These are phyloP conservation scores for Agrochola lota DNA, from an alignment of 2,888 invertebrate genomes.

Conservation along the genomic window DNA sequence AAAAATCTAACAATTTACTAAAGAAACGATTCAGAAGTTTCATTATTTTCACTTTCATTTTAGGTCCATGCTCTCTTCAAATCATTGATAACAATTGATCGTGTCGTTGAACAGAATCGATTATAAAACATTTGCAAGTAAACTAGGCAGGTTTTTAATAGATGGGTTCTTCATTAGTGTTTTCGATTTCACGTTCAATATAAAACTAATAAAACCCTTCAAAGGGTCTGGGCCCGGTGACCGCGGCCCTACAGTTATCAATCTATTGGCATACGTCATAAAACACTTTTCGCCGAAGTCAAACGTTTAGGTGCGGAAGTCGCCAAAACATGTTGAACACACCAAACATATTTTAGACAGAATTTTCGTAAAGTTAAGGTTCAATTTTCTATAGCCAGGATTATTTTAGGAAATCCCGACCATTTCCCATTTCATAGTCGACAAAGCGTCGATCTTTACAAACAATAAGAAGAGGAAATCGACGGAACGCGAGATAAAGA, in stretches of 20 bases:
- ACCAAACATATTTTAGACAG: constrained; percentile 11
- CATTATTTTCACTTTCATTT: background rate
- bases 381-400: constrained; percentile 2
- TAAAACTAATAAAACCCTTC: constrained; percentile 24
- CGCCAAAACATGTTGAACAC: constrained; percentile 18
- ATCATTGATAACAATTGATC: background rate
- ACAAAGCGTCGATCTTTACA: constrained; percentile 67
- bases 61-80: background rate
- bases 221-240: background rate
- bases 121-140: background rate
- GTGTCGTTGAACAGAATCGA: background rate
- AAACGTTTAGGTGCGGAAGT: constrained; percentile 22
- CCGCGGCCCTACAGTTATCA: constrained; percentile 28
- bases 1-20: background rate
- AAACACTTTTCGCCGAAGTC: constrained; percentile 41
- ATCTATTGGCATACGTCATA: constrained; percentile 52
- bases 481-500: constrained; percentile 78
- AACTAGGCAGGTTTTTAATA: background rate
- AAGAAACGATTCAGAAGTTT: background rate
- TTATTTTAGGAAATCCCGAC: constrained; percentile 47
- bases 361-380: background rate
- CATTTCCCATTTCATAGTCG: constrained; percentile 61
- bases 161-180: background rate
- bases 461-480: constrained; percentile 64
- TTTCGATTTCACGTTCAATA: constrained; percentile 6